Conservation (phyloP, 2,113 vertebrate genomes). For the Gallinago jamesoni region DNA sequence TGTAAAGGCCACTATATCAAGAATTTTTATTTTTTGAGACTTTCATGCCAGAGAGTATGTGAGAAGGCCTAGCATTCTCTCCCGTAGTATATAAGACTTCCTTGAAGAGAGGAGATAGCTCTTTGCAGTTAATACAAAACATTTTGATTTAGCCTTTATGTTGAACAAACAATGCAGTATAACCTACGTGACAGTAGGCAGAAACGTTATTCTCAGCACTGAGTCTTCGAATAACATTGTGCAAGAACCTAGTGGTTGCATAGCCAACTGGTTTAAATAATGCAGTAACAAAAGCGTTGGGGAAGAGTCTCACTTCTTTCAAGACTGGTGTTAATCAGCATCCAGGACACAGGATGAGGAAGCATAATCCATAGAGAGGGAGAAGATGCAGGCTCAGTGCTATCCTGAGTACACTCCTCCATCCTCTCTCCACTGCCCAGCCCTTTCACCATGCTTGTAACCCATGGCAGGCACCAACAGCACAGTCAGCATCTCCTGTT, state of each 20-base stretch:
- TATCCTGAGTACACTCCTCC: not conserved
- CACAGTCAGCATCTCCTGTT: not conserved
- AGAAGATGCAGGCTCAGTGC: not conserved
- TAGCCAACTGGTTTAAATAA: not conserved
- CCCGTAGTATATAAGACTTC: not conserved
- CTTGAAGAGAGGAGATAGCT: not conserved
- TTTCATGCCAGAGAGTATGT: not conserved
- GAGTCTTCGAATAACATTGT: not conserved
- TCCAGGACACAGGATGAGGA: not conserved
- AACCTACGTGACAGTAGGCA: not conserved
- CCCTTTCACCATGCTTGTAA: not conserved
- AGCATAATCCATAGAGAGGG: not conserved
- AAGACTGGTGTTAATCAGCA: not conserved
- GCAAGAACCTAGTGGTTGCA: not conserved
- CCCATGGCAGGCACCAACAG: not conserved
- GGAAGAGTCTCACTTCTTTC: not conserved
- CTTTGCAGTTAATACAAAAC: not conserved
- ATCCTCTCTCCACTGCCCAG: not conserved
- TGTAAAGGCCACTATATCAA: not conserved
- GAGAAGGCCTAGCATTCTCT: not conserved
- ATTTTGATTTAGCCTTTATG: not conserved
- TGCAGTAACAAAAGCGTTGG: not conserved
- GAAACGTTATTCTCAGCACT: not conserved
- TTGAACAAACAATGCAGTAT: not conserved
- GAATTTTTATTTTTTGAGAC: not conserved